Percentiles rank a stretch among this genome's conserved stretches.
phyloP scores from a whole-genome alignment of 1,140 invertebrate genomes.

The Alviniconcha marisindica region DNA sequence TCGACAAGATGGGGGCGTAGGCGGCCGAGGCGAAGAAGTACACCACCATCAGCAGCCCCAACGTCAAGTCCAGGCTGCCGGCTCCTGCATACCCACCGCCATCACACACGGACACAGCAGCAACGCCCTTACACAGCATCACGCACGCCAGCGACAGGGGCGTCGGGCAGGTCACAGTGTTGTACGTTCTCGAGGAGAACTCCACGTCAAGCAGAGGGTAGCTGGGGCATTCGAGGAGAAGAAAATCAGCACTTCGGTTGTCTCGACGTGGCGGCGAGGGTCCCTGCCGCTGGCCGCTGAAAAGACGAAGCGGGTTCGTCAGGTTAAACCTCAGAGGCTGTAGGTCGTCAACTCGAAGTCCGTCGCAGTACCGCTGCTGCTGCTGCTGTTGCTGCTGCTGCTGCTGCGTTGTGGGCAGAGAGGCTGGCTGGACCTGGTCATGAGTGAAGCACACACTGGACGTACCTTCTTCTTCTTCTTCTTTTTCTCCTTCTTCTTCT shows the following conservation, averaged over 20 bases:
- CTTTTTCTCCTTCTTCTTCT: too few species aligned
- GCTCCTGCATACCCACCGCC: constrained; percentile 31
- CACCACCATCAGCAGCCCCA: constrained; percentile 42
- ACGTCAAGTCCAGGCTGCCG: constrained; percentile 44
- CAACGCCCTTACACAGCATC: constrained; percentile 47
- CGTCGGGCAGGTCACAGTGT: background rate
- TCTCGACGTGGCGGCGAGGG: background rate
- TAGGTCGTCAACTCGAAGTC: too few species aligned
- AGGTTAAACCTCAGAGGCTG: background rate
- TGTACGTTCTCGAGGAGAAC: background rate
- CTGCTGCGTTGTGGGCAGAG: too few species aligned
- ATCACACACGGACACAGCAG: too few species aligned
- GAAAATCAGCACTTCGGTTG: background rate
- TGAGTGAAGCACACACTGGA: too few species aligned
- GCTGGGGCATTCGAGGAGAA: too few species aligned
- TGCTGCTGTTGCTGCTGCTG: too few species aligned
- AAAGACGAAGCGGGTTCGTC: background rate
- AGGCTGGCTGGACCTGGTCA: too few species aligned
- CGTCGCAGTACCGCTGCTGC: too few species aligned
- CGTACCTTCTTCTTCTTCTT: too few species aligned
- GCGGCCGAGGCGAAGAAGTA: constrained; percentile 44
- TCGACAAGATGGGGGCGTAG: constrained; percentile 43
- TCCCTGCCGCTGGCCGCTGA: background rate
- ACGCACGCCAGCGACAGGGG: constrained; percentile 47
- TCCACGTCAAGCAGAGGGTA: background rate